Percentiles rank a stretch among this genome's conserved stretches.
Conservation (phyloP, 2,113 vertebrate genomes). For the Nothoprocta pentlandii region DNA sequence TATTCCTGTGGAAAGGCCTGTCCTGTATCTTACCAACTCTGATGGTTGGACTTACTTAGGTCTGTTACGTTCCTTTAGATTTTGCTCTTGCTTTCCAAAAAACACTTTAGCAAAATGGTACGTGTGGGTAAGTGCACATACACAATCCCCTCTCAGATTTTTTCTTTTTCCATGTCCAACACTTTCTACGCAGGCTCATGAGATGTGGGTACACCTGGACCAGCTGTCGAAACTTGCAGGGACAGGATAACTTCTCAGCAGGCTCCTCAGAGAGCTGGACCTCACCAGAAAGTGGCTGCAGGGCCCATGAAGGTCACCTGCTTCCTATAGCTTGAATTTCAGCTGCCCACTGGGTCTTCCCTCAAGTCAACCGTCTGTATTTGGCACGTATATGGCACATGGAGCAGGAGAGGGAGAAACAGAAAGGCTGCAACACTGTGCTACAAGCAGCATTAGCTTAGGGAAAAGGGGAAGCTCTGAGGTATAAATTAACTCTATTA, state of each 20-base stretch:
- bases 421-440: neutral
- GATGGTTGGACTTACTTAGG: neutral
- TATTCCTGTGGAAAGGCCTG: neutral
- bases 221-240: neutral
- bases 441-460: neutral
- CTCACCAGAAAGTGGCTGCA: neutral
- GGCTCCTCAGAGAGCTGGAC: neutral
- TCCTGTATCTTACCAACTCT: neutral
- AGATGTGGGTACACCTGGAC: neutral
- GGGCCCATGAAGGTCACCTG: neutral
- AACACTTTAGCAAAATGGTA: neutral
- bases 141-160: neutral
- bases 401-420: neutral
- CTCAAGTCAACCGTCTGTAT: neutral
- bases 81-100: neutral
- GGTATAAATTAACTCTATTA: neutral
- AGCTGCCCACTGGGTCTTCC: neutral
- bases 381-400: neutral
- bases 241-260: neutral
- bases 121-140: neutral
- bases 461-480: neutral
- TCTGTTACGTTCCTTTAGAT: fast-evolving
- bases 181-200: neutral
- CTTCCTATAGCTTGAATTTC: neutral
- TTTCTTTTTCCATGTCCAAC: neutral